Evolutionary conservation across 37 sponge, comb jelly and placozoan species (phyloP).

Genomic region (Tethya wilhelma): DNA sequence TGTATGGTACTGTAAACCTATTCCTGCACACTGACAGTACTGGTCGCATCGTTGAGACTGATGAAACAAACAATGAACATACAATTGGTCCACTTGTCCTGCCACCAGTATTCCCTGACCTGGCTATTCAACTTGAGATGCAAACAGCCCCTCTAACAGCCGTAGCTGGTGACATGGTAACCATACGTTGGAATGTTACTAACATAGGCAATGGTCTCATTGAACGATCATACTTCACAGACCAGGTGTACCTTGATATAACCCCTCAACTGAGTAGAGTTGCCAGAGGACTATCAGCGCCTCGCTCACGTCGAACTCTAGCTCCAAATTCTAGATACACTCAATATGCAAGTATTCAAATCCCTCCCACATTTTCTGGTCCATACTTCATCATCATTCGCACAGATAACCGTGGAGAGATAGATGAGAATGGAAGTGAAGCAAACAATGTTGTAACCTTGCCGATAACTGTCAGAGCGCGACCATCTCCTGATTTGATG

Average conservation of each 20-base stretch:
- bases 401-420: background rate
- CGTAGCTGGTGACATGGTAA: constrained; percentile 5
- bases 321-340: too few species aligned
- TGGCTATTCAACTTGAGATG: background rate
- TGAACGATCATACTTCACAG: too few species aligned
- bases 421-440: background rate
- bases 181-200: constrained; percentile 19
- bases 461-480: background rate
- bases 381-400: constrained; percentile 2
- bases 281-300: too few species aligned
- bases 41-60: constrained; percentile 7
- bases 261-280: too few species aligned
- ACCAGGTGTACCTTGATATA: too few species aligned
- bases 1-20: constrained; percentile 2
- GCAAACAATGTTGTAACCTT: background rate
- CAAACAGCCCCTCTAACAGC: too few species aligned
- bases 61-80: constrained; percentile 1
- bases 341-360: background rate
- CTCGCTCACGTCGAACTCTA: too few species aligned
- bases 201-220: too few species aligned
- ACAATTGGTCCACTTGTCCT: constrained; percentile 3
- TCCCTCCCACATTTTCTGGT: constrained; percentile 6
- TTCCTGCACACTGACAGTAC: constrained; percentile 3
- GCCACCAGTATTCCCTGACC: constrained; percentile 20
- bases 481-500: constrained; percentile 27